These are phyloP conservation scores for Archaeoteleia sp. DNA, from an alignment of 2,888 invertebrate species.

Conservation along the genomic window DNA sequence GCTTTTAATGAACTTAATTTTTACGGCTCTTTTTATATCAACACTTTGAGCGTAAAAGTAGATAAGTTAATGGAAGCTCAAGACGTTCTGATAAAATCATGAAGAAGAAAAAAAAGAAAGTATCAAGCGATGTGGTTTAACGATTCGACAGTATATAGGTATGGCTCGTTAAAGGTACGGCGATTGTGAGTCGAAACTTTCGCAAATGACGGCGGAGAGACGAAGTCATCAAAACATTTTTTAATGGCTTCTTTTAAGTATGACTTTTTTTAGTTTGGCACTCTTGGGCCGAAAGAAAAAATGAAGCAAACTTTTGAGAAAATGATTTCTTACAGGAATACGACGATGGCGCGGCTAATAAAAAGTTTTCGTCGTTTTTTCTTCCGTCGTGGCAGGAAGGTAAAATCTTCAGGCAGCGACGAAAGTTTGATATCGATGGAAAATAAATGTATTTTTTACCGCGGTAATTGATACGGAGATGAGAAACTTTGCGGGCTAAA, in stretches of 20 bases:
- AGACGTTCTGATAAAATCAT: slow-evolving; percentile 30
- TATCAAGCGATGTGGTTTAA: slow-evolving; percentile 39
- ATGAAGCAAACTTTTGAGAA: too few species aligned
- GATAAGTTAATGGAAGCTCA: slow-evolving; percentile 39
- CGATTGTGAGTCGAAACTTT: slow-evolving; percentile 20
- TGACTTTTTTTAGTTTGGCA: slow-evolving; percentile 18
- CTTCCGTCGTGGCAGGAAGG: too few species aligned
- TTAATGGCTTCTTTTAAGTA: slow-evolving; percentile 14
- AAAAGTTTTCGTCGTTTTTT: slow-evolving; percentile 10
- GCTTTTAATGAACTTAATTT: slow-evolving; percentile 42
- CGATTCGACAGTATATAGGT: slow-evolving; percentile 26
- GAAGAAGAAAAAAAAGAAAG: slow-evolving; percentile 10
- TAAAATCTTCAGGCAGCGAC: slow-evolving; percentile 10
- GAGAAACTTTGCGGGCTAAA: too few species aligned
- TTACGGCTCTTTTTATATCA: slow-evolving; percentile 26
- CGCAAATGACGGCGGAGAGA: slow-evolving; percentile 24
- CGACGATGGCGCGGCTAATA: too few species aligned
- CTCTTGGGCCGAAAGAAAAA: background rate
- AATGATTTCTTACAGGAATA: too few species aligned
- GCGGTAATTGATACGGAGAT: background rate
- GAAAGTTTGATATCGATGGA: slow-evolving; percentile 18
- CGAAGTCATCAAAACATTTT: slow-evolving; percentile 24
- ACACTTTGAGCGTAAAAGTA: slow-evolving; percentile 28
- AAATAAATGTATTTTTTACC: slow-evolving; percentile 27
- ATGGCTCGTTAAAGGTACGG: slow-evolving; percentile 28